Evolutionary conservation across 1,140 invertebrate species (phyloP), one percentile per base, ranked within the genome.

Genomic region (Leptonema lineaticorne): DNA sequence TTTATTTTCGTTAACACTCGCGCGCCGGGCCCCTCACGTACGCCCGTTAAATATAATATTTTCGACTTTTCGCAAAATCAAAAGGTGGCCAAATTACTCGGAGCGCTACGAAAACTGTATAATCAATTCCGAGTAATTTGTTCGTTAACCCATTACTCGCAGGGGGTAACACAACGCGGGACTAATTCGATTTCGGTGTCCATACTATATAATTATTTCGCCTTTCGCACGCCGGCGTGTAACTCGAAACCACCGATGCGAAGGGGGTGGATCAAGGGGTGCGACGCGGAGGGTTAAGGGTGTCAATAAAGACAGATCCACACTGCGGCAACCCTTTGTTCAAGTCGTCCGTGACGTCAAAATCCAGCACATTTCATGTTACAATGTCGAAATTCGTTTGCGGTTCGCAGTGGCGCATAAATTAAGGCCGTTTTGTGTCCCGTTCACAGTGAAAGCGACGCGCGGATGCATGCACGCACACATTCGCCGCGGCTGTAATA

Each of bases 231-330:
- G 11, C 16, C 16, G 2, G 9, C 50, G 50, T 9, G 46, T 24
- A 53, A 53, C 27, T 26, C 50, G 50, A 53, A 53, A 53, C 50
- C n/a, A n/a, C n/a, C n/a, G n/a, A n/a, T n/a, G n/a, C n/a, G n/a
- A n/a, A n/a, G n/a, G n/a, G n/a, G n/a, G n/a, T n/a, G n/a, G n/a
- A n/a, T n/a, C n/a, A n/a, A n/a, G n/a, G n/a, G n/a, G n/a, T n/a
- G n/a, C n/a, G n/a, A n/a, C n/a, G n/a, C n/a, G n/a, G n/a, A n/a
- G n/a, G n/a, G n/a, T n/a, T n/a, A n/a, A n/a, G n/a, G n/a, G n/a
- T n/a, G n/a, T n/a, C n/a, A n/a, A n/a, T n/a, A n/a, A n/a, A n/a
- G n/a, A n/a, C n/a, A n/a, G n/a, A n/a, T n/a, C n/a, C n/a, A n/a
- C n/a, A n/a, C n/a, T n/a, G n/a, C n/a, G n/a, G n/a, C n/a, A n/a